A percentile compares a stretch with the other conserved stretches of the same genome.
Evolutionary conservation across 2,888 invertebrate genomes (phyloP).

Genomic region (Cremastinae sp.): DNA sequence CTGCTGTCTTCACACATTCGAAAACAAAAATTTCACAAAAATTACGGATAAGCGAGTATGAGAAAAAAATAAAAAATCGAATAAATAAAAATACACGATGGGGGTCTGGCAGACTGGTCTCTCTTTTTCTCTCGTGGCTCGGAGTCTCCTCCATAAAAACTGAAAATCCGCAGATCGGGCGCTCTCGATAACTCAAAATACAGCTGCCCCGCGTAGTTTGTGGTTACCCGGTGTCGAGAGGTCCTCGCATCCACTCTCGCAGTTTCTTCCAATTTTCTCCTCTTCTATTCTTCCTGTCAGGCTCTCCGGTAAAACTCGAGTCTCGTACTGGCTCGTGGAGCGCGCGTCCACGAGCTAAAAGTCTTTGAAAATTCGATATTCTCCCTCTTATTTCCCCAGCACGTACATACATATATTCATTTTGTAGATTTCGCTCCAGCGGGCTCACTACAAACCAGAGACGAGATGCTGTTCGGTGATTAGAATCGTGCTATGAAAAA

Average conservation of each 20-base stretch:
- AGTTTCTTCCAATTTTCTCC: conserved; percentile 37
- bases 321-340: too few relatives aligned
- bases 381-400: conserved; percentile 37
- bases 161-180: conserved; percentile 78
- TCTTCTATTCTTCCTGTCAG: conserved; percentile 14
- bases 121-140: conserved; percentile 9
- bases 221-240: conserved; percentile 72
- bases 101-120: conserved; percentile 48
- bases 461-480: conserved; percentile 66
- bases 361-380: conserved; percentile 33
- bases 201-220: conserved; percentile 77
- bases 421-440: conserved; percentile 39
- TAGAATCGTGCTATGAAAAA: conserved; percentile 53
- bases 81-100: conserved; percentile 53
- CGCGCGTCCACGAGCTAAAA: conserved; percentile 9
- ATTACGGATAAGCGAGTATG: conserved; percentile 28
- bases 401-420: conserved; percentile 10
- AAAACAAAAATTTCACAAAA: conserved; percentile 63
- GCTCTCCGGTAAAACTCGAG: background rate
- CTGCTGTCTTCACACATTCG: too few relatives aligned
- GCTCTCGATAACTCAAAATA: conserved; percentile 78
- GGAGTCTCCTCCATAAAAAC: conserved; percentile 62
- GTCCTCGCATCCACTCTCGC: conserved; percentile 9
- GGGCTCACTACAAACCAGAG: conserved; percentile 37
- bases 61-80: conserved; percentile 65